Evolutionary conservation across 2,797 vertebrate genomes (phyloP).

Genomic region (Taenioides sp.): DNA sequence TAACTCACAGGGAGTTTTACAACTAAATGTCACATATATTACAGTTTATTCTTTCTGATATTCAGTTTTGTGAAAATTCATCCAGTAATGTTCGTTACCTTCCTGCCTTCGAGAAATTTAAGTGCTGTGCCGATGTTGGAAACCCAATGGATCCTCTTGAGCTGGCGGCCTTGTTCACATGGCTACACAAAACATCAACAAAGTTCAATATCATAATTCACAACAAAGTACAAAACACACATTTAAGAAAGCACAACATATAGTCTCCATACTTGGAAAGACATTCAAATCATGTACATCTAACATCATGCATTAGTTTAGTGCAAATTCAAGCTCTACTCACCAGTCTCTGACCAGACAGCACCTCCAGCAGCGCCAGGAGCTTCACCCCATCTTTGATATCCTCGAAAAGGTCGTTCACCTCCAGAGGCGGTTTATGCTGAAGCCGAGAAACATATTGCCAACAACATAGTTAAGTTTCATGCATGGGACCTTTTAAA

Average conservation of each 20-base stretch:
- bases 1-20: conserved; percentile 2
- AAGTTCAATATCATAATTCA: not conserved
- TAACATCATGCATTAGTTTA: not conserved
- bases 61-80: not conserved
- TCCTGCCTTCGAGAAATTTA: conserved; percentile 94
- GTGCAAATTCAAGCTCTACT: conserved; percentile 48
- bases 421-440: conserved; percentile 88
- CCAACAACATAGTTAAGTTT: not conserved
- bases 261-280: too few species aligned
- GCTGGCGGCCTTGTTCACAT: conserved; percentile 90
- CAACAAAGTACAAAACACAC: not conserved
- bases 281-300: too few species aligned
- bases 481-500: not conserved
- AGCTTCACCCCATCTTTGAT: conserved; percentile 97
- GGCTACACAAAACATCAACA: conserved; percentile 75
- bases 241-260: too few species aligned
- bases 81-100: conserved; percentile 75
- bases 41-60: not conserved
- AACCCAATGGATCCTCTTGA: conserved; percentile 96
- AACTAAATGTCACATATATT: not conserved
- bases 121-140: conserved; percentile 96
- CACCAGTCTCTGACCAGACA: conserved; percentile 96
- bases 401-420: conserved; percentile 96
- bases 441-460: conserved; percentile 54
- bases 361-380: conserved; percentile 91